Evolutionary conservation across 2,797 vertebrate species (phyloP).

Genomic region (Fistularia tabacaria): DNA sequence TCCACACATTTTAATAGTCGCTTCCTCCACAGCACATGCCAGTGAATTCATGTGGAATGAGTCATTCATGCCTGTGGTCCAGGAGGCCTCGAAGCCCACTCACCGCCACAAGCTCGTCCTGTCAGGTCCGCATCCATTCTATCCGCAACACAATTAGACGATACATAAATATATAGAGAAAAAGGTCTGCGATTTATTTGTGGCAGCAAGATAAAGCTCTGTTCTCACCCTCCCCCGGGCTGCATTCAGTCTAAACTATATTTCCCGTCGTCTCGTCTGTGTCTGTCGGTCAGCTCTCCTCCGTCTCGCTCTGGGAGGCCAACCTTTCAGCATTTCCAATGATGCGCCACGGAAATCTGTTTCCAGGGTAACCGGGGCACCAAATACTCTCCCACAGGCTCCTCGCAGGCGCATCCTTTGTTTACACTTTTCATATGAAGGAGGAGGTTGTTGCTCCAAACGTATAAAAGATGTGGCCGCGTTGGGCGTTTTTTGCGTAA

Average conservation of each 20-base stretch:
- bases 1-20: conserved; percentile 28
- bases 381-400: conserved; percentile 70
- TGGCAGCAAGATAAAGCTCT: conserved; percentile 31
- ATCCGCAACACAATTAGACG: too few relatives aligned
- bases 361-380: conserved; percentile 81
- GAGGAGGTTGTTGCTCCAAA: conserved; percentile 43
- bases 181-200: conserved; percentile 17
- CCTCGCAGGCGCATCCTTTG: conserved; percentile 65
- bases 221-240: conserved; percentile 25
- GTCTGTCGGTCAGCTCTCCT: conserved; percentile 62
- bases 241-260: conserved; percentile 31
- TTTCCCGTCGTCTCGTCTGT: conserved; percentile 31
- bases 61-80: conserved; percentile 58
- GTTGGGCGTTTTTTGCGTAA: neutral
- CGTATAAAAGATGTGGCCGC: conserved; percentile 15
- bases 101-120: conserved; percentile 26
- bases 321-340: conserved; percentile 75
- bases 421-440: conserved; percentile 65
- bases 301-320: conserved; percentile 68
- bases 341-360: conserved; percentile 77
- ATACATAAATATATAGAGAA: conserved; percentile 17
- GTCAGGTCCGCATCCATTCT: conserved; percentile 22
- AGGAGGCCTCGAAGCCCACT: conserved; percentile 50
- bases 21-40: conserved; percentile 43
- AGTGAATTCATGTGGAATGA: conserved; percentile 54